Evolutionary conservation across 2,888 invertebrate genomes (phyloP), one percentile per base, ranked within the genome.

Genomic region (Endomychus coccineus): DNA sequence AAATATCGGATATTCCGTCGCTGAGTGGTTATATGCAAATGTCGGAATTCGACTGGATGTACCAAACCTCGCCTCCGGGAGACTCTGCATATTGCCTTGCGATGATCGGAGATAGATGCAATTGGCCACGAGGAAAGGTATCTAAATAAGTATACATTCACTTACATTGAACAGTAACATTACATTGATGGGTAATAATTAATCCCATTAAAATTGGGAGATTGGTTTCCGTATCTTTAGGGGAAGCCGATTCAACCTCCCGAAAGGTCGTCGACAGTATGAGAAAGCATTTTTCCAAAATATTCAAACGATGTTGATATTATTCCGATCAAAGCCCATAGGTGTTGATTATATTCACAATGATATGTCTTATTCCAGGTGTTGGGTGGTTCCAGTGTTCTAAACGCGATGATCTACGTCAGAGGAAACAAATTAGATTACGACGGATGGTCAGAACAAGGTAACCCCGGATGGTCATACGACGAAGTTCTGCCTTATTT

Each of bases 391-490:
- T 79, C 83, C 36, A 87, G 87, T 52, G 86, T 88, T 2, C 74
- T 91, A 1, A 92, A 92, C 61, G 87, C 87, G 9, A 91, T 94
- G 91, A 77, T 91, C 19, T 94, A 94, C 67, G 81, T 89, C 7
- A 74, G 94, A 33, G 92, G 92, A 34, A 91, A 89, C 55, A 75
- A 77, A 48, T 77, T 78, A 40, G 91, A 92, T 56, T 94, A 88
- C 67, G 87, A 92, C 59, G 71, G 77, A 14, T 94, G 92, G 92
- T 85, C 83, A 19, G 71, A 73, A 0, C 67, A 81, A 19, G 92
- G 91, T 1, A 89, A 89, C 61, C 70, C 75, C 0, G 92, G 91
- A 6, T 94, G 94, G 94, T 78, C 80, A 4, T 90, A 84, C 64
- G 73, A 80, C 22, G 76, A 84, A 45, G 82, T 90, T 2, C 66